Base-by-base conservation (phyloP, 1,140 invertebrate species). In the Diabrotica undecimpunctata region DNA sequence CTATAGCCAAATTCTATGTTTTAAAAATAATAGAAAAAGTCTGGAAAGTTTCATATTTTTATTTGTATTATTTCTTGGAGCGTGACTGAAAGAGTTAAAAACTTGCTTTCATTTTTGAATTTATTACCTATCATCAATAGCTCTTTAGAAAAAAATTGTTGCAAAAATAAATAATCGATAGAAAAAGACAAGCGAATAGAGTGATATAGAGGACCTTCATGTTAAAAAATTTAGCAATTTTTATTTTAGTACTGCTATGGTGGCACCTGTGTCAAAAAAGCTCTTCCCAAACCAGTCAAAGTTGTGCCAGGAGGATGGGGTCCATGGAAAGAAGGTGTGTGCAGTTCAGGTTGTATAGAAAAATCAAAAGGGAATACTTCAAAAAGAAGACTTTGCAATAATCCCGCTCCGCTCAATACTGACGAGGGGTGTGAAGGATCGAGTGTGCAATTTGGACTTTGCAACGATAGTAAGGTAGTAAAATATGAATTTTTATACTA, bases 281-380 rank as follows among this genome's bases (percentile, higher is more conserved):
- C 74, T 65, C 68, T 70, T 10, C 75, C 74, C 54, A 73, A 77
- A 67, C 72, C 73, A 5, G 66, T 78, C 7, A 76, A 79, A 56
- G 72, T 78, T 8, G 73, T 80, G n/a, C 75, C 77, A 54, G 82
- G 81, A 6, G 85, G 82, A 2, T 90, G 89, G 90, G 81, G 84
- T 59, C 77, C 81, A 0, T 91, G 90, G 90, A 79, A 77, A 6
- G 74, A 81, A 37, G 82, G 80, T 37, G 70, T 74, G 6, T 92
- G 90, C 71, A 80, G 72, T 2, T 91, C 89, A 1, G 89, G 86
- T 6, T 92, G 90, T 69, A 82, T 90, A 0, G 66, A 79, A n/a
- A 83, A 83, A 51, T 83, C 85, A 0, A 83, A 80, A 70, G 87
- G 88, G 0, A 83, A 78, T 53, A 80, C 80, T 61, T 78, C 79